Evolutionary conservation across 2,888 invertebrate genomes (phyloP), one percentile per base, ranked within the genome.

Genomic region (Nemoura dubitans): DNA sequence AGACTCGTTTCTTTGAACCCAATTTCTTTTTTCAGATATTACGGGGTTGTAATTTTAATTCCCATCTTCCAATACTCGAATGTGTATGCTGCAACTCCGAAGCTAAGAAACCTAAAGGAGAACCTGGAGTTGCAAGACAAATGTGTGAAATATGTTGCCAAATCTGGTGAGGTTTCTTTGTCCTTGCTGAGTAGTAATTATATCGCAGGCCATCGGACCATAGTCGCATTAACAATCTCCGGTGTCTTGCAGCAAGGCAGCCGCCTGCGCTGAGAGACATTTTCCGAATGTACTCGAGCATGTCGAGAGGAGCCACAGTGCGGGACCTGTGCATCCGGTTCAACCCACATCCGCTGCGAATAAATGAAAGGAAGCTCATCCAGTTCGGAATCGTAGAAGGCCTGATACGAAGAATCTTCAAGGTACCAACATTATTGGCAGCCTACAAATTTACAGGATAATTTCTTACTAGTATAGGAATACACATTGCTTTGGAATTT

Each of bases 301-400:
- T 97, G 94, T 94, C 94, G 16, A 95, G 96, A 90, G 96, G 96
- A 14, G 95, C 95, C 81, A 96, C 95, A 0, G 94, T 97, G 88
- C 93, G 95, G 88, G 96, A 96, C 90, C 92, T 97, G 43, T 97
- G 97, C 91, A 92, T 95, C 82, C 93, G 96, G 85, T 92, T 93
- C 90, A 95, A 96, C 91, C 96, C 97, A 5, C 94, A 95, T 89
- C 94, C 94, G 88, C 92, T 96, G 83, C 94, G 95, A 89, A 95
- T 97, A 89, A 95, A 97, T 90, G 96, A 96, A 92, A 93, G 96
- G 89, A 96, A 95, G 90, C 93, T 98, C 83, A 95, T 98, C 85
- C 96, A 97, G 89, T 98, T 97, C 91, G 98, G 97, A 0, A 92
- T 97, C n/a, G 93, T 97, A 5, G 96, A 97, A 90, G 96, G 96